Conservation (phyloP, 1,140 invertebrate species). For the Acromyrmex heyeri region DNA sequence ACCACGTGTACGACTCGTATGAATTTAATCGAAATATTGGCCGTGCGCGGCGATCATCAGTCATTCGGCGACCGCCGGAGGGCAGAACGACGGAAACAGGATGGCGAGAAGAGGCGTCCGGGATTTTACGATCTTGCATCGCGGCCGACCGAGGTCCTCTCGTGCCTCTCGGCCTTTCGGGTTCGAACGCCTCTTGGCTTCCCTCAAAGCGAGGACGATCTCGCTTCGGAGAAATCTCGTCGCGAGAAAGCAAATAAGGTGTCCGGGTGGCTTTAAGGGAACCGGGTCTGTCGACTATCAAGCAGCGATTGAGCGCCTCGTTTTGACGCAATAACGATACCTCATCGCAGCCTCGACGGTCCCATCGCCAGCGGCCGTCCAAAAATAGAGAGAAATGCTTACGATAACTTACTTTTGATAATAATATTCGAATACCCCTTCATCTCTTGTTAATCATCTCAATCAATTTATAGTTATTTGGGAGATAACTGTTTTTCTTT, state of each 20-base stretch:
- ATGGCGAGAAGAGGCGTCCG: not conserved
- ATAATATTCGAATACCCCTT: not conserved
- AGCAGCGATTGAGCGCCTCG: constrained; percentile 13
- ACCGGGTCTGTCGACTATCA: constrained; percentile 70
- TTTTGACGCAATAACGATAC: constrained; percentile 41
- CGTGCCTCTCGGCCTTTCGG: constrained; percentile 21
- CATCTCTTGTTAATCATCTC: not conserved
- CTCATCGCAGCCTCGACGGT: not conserved
- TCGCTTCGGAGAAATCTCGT: constrained; percentile 70
- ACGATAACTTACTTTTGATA: constrained; percentile 1
- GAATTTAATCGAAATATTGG: constrained; percentile 64
- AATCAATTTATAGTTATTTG: not conserved
- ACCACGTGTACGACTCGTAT: constrained; percentile 25
- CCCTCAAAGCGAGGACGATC: constrained; percentile 46
- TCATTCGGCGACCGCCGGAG: constrained; percentile 49
- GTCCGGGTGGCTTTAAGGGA: constrained; percentile 68
- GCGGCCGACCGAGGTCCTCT: not conserved
- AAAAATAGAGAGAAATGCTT: not conserved
- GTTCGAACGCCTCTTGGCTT: constrained; percentile 32
- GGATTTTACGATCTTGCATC: constrained; percentile 61
- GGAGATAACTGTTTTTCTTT: not conserved
- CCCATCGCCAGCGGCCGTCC: not conserved
- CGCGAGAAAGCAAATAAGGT: constrained; percentile 70
- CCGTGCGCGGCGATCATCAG: constrained; percentile 53
- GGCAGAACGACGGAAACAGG: constrained; percentile 20